Evolutionary conservation across 23 tunicate species (phyloP), one percentile per base, ranked within the genome.

Genomic region (Styela clava): DNA sequence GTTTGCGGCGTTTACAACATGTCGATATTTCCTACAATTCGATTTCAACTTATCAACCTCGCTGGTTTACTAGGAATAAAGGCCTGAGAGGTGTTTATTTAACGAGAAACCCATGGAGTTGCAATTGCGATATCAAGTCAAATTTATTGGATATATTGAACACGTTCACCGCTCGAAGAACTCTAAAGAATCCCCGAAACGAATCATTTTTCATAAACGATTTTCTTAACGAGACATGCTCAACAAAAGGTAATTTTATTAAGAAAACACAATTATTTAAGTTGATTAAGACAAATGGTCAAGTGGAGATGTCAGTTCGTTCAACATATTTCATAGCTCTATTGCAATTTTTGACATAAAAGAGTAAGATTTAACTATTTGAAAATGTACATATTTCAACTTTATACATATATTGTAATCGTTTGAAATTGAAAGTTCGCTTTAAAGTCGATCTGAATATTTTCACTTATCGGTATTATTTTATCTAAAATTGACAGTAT

Each of bases 61-160:
- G 70, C 16, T 88, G 93, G 93, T 78, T 88, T 3, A 61, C 31
- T 1, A 30, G 70, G 31, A 88, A 79, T 73, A 26, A 35, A 71
- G 72, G 70, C 33, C 37, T 88, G 16, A 32, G 79, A 24, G 31
- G 79, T 22, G 51, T 88, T n/a, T 29, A 35, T 26, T 26, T 88
- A 18, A 30, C 86, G 3, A 69, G 62, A 24, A 88, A 88, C 62
- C 79, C 87, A 20, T 88, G 86, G 86, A 24, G 61, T 19, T 88
- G 93, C 32, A 78, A 71, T 61, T 88, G 93, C 35, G 78, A 82
- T 33, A 44, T 82, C 63, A 23, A 44, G 1, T 24, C 78, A 69
- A 44, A 32, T 52, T 61, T 82, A 31, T 35, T 30, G 16, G 32
- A 52, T 19, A 69, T 82, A 16, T 19, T 37, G 31, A 3, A 35